Conservation (phyloP, 2,888 invertebrate species). For the Drosophila atripex region DNA sequence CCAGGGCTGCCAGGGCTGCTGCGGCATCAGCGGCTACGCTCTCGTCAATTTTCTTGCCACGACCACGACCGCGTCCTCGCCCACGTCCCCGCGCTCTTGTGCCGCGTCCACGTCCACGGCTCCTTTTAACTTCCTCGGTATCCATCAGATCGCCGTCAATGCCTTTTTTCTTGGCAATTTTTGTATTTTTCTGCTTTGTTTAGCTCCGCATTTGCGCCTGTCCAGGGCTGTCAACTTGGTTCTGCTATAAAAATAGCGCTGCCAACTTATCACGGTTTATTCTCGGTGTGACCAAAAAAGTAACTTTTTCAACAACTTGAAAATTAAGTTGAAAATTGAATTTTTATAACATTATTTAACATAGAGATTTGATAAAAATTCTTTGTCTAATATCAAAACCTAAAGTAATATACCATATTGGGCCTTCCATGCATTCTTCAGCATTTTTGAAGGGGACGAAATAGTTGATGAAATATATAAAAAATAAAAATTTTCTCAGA, state of each 20-base stretch:
- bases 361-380: no score
- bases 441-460: no score
- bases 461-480: no score
- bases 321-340: no score
- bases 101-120: constrained; percentile 82
- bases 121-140: constrained; percentile 76
- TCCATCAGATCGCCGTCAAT: constrained; percentile 55
- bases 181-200: constrained; percentile 17
- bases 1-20: constrained; percentile 20
- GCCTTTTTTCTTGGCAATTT: background rate
- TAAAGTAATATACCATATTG: background rate
- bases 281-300: background rate
- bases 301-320: background rate
- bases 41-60: constrained; percentile 89
- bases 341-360: no score
- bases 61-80: constrained; percentile 91
- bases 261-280: background rate
- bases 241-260: background rate
- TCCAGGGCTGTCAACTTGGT: background rate
- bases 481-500: no score
- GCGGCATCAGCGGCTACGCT: constrained; percentile 40
- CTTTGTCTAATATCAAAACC: background rate
- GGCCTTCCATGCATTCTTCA: no score
- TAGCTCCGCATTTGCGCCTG: constrained; percentile 15
- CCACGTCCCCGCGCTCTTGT: constrained; percentile 89